Evolutionary conservation across 2,797 vertebrate species (phyloP).

Genomic region (Paratrypauchen microcephalus): DNA sequence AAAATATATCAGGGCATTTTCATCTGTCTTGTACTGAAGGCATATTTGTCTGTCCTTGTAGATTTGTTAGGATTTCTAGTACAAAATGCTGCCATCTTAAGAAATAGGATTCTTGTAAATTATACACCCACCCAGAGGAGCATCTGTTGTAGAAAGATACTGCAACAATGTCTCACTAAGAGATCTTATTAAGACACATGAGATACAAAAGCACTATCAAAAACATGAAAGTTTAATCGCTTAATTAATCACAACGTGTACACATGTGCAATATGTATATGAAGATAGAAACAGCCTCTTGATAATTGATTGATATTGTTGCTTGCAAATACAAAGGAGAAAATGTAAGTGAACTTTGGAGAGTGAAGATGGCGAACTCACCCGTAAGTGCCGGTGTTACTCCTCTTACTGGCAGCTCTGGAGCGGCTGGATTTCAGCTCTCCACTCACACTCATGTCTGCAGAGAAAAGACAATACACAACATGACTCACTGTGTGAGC

Average conservation of each 20-base stretch:
- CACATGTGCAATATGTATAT: conserved; percentile 48
- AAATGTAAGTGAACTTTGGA: conserved; percentile 20
- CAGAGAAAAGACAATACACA: conserved; percentile 32
- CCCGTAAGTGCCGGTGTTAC: conserved; percentile 75
- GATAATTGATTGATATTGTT: conserved; percentile 54
- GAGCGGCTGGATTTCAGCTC: conserved; percentile 80
- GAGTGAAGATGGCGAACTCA: conserved; percentile 54
- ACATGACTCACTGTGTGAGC: not conserved
- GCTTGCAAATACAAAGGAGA: conserved; percentile 30
- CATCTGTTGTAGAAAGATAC: conserved; percentile 23
- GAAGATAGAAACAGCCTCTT: conserved; percentile 39
- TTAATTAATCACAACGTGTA: conserved; percentile 44
- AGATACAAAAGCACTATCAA: not conserved
- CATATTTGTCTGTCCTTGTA: not conserved
- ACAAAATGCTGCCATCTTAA: conserved; percentile 2
- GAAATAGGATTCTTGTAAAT: conserved; percentile 22
- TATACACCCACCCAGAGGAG: conserved; percentile 4
- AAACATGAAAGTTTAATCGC: not conserved
- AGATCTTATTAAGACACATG: not conserved
- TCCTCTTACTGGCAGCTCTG: conserved; percentile 76
- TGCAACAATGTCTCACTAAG: conserved; percentile 10
- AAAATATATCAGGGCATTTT: not conserved
- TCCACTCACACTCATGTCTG: conserved; percentile 83
- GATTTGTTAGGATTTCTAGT: conserved; percentile 2
- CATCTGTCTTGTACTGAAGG: not conserved